A percentile compares a stretch with the other conserved stretches of the same genome.
Evolutionary conservation across 2,113 vertebrate genomes (phyloP).

Genomic region (Nycticorax nycticorax): DNA sequence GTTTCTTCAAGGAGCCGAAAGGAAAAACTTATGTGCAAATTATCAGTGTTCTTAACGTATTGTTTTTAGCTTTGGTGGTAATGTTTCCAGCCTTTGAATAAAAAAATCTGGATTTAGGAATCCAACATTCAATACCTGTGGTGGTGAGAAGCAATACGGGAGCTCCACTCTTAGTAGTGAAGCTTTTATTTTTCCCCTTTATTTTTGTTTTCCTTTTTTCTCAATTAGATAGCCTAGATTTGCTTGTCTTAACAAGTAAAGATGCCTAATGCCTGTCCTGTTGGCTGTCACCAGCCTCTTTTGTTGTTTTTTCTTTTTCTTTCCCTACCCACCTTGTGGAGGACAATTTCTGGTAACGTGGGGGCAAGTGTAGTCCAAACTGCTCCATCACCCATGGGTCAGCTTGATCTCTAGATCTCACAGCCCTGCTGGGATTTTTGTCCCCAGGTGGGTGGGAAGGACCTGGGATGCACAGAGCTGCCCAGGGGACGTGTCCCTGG

Average conservation of each 20-base stretch:
- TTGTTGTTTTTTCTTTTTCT: neutral
- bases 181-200: neutral
- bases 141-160: neutral
- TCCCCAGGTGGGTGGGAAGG: rapidly evolving
- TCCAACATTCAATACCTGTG: neutral
- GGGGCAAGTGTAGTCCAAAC: neutral
- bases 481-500: neutral
- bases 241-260: neutral
- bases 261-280: neutral
- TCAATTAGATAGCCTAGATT: rapidly evolving
- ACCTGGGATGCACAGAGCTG: neutral
- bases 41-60: neutral
- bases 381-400: neutral
- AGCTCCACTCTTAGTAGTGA: neutral
- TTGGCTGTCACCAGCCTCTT: neutral
- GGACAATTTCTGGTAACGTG: neutral
- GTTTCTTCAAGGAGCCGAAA: neutral
- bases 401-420: neutral
- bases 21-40: neutral
- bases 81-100: neutral
- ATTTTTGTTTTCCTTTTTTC: rapidly evolving
- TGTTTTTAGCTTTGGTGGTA: neutral
- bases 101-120: neutral
- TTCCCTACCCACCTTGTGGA: neutral
- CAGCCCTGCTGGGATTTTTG: neutral